These are phyloP conservation scores for Epinotia bilunana DNA, from an alignment of 2,888 invertebrate species.

Conservation along the genomic window DNA sequence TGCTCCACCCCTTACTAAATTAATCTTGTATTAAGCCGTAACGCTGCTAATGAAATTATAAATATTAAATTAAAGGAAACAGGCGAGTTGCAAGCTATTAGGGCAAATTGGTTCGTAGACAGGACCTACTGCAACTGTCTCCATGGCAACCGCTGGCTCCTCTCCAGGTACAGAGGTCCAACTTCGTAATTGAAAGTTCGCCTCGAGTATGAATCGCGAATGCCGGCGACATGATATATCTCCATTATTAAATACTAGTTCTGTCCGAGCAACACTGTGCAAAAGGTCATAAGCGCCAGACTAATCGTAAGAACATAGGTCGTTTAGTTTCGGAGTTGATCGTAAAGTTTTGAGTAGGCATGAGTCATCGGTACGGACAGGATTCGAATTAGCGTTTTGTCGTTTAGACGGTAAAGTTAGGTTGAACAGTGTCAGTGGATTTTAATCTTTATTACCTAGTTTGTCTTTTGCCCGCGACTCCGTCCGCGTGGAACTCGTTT, in stretches of 20 bases:
- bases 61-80: no score
- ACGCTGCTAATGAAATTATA: no score
- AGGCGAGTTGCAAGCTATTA: no score
- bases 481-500: no score
- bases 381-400: constrained; percentile 25
- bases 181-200: constrained; percentile 71
- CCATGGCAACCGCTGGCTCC: constrained; percentile 53
- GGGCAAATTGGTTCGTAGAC: no score
- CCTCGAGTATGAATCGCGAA: constrained; percentile 52
- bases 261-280: not conserved
- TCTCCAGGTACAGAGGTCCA: constrained; percentile 64
- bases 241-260: constrained; percentile 44
- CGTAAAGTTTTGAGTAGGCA: constrained; percentile 30
- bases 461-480: not conserved
- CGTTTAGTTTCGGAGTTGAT: not conserved
- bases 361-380: constrained; percentile 36
- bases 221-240: constrained; percentile 47
- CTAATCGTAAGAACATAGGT: not conserved
- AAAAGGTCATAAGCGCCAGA: not conserved
- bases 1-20: no score
- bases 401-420: not conserved
- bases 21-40: no score
- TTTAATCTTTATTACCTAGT: not conserved
- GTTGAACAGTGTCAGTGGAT: not conserved
- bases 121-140: constrained; percentile 26